These are phyloP conservation scores for Sphaerophoria rueppellii DNA, from an alignment of 2,888 invertebrate genomes.

Conservation along the genomic window DNA sequence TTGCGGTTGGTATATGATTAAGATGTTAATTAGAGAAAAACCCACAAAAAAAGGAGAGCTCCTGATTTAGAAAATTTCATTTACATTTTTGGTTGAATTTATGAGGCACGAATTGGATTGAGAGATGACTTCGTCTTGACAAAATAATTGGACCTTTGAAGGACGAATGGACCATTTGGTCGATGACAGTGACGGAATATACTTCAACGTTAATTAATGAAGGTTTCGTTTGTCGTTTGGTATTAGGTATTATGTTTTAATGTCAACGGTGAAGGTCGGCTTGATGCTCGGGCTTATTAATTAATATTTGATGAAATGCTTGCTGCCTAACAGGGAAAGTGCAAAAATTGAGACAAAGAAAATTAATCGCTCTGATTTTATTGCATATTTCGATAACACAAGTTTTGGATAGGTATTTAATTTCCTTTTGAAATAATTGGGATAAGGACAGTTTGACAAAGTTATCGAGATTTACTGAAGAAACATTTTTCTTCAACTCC, in stretches of 20 bases:
- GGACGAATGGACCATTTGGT: background rate
- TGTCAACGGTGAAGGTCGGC: background rate
- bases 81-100: slow-evolving; percentile 32
- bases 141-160: slow-evolving; percentile 8
- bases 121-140: slow-evolving; percentile 11
- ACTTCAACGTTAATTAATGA: slow-evolving; percentile 13
- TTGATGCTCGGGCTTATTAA: background rate
- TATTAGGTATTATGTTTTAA: slow-evolving; percentile 5
- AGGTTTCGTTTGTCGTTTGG: background rate
- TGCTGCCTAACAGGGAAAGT: too few species aligned
- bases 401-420: too few species aligned
- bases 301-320: slow-evolving; percentile 12
- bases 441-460: too few species aligned
- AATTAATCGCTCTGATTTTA: too few species aligned
- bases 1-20: slow-evolving; percentile 46
- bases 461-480: too few species aligned
- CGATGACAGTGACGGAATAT: slow-evolving; percentile 29
- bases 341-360: too few species aligned
- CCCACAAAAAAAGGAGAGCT: background rate
- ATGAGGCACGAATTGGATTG: slow-evolving; percentile 25
- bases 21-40: slow-evolving; percentile 49
- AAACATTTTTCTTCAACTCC: too few species aligned
- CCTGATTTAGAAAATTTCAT: slow-evolving; percentile 55
- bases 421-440: too few species aligned
- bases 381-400: too few species aligned